phyloP scores from a whole-genome alignment of 2,797 vertebrate species.

The Liparis tanakae region DNA sequence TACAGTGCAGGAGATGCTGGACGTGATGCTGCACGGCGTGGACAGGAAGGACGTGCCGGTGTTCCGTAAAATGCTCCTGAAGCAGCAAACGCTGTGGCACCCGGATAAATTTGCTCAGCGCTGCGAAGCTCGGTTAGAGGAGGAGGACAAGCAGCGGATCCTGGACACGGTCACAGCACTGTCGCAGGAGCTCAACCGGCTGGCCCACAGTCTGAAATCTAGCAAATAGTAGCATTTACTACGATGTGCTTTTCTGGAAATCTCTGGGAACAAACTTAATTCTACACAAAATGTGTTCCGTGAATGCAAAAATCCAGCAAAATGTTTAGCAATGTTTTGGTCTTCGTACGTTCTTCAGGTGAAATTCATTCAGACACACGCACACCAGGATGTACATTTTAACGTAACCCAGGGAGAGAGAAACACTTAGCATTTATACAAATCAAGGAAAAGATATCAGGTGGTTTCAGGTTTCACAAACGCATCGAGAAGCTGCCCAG shows the following conservation, averaged over 20 bases:
- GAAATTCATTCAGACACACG: background rate
- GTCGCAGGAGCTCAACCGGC: constrained; percentile 90
- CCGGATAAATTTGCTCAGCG: constrained; percentile 90
- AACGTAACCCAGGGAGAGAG: background rate
- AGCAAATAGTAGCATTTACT: background rate
- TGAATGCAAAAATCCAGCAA: background rate
- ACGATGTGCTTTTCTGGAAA: background rate
- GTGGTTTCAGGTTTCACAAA: background rate
- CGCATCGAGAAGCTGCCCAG: background rate
- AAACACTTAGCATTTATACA: background rate
- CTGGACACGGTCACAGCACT: constrained; percentile 87
- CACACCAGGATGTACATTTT: constrained; percentile 3
- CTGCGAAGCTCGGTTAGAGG: constrained; percentile 84
- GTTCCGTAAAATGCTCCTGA: constrained; percentile 84
- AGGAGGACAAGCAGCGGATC: constrained; percentile 82
- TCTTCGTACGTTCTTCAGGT: background rate
- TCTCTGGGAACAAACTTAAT: background rate
- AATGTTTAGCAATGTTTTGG: background rate
- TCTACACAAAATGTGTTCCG: background rate
- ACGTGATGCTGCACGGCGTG: constrained; percentile 84
- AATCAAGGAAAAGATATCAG: background rate
- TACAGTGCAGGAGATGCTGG: constrained; percentile 86
- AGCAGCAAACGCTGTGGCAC: constrained; percentile 90
- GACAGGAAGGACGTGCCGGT: constrained; percentile 74
- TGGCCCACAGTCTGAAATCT: constrained; percentile 78